Conservation (phyloP, 2,113 vertebrate genomes). For the Charina bottae region DNA sequence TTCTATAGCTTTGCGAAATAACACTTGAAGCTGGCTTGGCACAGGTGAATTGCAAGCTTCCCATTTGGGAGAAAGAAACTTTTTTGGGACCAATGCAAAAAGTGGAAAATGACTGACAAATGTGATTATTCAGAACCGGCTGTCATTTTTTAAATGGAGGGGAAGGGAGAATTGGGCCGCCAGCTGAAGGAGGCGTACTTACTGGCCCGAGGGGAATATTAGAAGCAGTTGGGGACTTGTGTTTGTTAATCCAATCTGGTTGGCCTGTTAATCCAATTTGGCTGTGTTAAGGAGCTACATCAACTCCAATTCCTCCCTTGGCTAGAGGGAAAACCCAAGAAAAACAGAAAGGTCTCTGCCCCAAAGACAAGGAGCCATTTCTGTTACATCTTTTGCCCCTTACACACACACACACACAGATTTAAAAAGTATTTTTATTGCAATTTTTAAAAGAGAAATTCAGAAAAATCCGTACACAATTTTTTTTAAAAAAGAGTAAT, state of each 20-base stretch:
- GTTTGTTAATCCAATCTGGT: not conserved
- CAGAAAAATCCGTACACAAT: not conserved
- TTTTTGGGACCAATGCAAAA: not conserved
- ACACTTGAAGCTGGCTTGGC: not conserved
- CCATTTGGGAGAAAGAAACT: not conserved
- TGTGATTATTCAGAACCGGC: not conserved
- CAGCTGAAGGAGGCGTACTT: not conserved
- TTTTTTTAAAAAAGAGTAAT: not conserved
- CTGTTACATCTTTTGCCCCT: not conserved
- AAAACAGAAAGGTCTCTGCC: not conserved
- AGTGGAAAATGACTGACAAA: not conserved
- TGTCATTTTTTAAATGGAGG: not conserved
- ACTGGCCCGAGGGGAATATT: not conserved
- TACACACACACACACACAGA: not conserved
- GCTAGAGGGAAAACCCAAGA: not conserved
- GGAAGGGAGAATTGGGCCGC: not conserved
- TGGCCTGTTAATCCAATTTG: not conserved
- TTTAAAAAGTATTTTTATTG: not conserved
- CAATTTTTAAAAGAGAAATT: not conserved
- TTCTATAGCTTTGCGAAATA: not conserved
- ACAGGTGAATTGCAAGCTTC: not conserved
- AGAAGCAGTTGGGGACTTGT: not conserved
- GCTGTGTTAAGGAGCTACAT: not conserved
- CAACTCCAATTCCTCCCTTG: not conserved
- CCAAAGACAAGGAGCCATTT: not conserved